These are phyloP conservation scores for Peromyscus leucopus DNA, from an alignment of 2,113 vertebrate species.

Conservation along the genomic window DNA sequence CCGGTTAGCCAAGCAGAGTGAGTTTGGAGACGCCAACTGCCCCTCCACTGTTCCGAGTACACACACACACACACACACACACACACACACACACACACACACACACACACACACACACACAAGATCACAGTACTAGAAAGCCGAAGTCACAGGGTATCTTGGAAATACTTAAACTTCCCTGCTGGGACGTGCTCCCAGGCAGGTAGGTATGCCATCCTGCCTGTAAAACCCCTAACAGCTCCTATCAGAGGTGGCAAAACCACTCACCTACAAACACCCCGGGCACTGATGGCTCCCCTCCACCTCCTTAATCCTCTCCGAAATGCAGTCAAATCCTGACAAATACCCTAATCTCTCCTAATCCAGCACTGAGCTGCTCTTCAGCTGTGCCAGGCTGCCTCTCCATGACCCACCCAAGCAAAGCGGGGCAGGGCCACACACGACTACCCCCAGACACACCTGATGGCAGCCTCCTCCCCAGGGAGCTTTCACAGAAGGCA, in stretches of 20 bases:
- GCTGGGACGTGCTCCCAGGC: neutral
- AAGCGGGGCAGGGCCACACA: neutral
- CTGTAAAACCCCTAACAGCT: neutral
- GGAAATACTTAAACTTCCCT: slow-evolving; percentile 26
- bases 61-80: no score
- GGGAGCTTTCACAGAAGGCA: slow-evolving; percentile 62
- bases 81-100: no score
- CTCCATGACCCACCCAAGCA: neutral
- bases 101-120: neutral
- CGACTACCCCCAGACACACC: slow-evolving; percentile 52
- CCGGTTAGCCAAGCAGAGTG: neutral
- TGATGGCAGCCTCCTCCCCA: slow-evolving; percentile 63
- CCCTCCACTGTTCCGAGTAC: neutral
- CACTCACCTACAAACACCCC: neutral
- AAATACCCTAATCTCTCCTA: slow-evolving; percentile 85
- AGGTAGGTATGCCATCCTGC: neutral
- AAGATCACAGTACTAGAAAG: slow-evolving; percentile 13
- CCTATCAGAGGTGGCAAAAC: neutral
- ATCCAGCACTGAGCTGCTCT: slow-evolving; percentile 64
- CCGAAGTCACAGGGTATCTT: neutral
- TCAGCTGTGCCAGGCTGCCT: neutral
- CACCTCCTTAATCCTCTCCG: slow-evolving; percentile 80
- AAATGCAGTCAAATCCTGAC: slow-evolving; percentile 83
- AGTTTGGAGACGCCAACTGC: neutral
- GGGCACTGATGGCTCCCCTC: slow-evolving; percentile 15